Evolutionary conservation across 2,888 invertebrate genomes (phyloP), one percentile per base, ranked within the genome.

Genomic region (Zeuzera pyrina): DNA sequence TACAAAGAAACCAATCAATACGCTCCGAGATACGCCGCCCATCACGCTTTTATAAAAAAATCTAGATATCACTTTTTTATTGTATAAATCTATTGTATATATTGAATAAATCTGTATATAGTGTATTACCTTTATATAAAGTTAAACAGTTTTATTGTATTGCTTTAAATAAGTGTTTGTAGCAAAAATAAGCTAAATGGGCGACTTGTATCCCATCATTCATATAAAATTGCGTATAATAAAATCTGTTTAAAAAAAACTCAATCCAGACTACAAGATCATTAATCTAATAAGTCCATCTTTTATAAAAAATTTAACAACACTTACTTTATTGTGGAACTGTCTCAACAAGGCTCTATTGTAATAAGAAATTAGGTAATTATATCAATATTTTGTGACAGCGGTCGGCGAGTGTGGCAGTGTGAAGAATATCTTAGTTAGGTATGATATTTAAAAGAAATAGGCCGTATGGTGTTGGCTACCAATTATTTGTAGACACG

Each of bases 201-300:
- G 71, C 78, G 78, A 57, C 29, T 57, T 51, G 38, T 30, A 38
- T 45, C 39, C 39, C 43, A 45, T 38, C 50, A 41, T 41, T 47
- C 59, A 56, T 59, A 62, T 66, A 60, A 58, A 53, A 57, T 57
- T 57, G 67, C 62, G 45, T 63, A 55, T 52, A 79, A 79, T 81
- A 81, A 78, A 81, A 77, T 81, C 76, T 81, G 63, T 71, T 64
- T 68, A 71, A 70, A 65, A 68, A 71, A 70, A 78, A 70, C 69
- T 70, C 77, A 83, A 79, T 77, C 83, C 83, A 81, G 83, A 83
- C 73, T 83, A 83, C 83, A 81, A 83, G 81, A 83, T 81, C 81
- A 74, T 72, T 70, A 67, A 58, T 81, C 74, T 81, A 76, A 76
- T 79, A 77, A 72, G 73, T 73, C 68, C 57, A 73, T 78, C 69